Evolutionary conservation across 2,797 vertebrate genomes (phyloP), one percentile per base, ranked within the genome.

Genomic region (Eulemur albifrons): DNA sequence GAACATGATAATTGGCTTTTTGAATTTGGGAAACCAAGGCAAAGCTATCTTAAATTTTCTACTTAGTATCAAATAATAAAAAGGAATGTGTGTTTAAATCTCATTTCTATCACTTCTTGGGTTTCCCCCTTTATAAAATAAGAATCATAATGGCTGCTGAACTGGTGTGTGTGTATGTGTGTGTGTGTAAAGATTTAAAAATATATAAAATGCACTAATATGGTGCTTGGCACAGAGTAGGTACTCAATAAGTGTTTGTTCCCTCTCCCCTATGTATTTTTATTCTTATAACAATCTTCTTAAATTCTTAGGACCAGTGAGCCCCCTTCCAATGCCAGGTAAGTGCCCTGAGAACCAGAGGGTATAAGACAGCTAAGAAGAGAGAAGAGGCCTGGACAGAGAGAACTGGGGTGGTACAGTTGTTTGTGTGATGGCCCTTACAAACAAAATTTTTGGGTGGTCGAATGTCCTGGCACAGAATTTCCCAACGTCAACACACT

Each of bases 61-160:
- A 61, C 20, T 67, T 72, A 67, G 25, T 45, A n/a, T 35, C 25
- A n/a, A 83, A 83, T 87, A 76, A 40, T 54, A 82, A 95, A 86
- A 86, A 88, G 7, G 14, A 89, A 48, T 4, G 12, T 4, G 13
- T 63, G 25, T 79, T 80, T 50, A 81, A 73, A 88, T 70, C 38
- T 88, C 48, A 48, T 70, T 84, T 88, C n/a, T 35, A n/a, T 43
- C 23, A 69, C 2, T 85, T 59, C 27, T 75, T 89, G 35, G 4
- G 40, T 67, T 94, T 89, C 32, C 7, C 63, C 75, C 18, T 75
- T 48, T 90, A 20, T 80, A 83, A 95, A 91, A 23, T 93, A 82
- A 72, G 65, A 92, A 80, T 96, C 2, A 75, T 52, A 23, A 72
- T 87, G 30, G 13, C 27, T 91, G 10, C 25, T 18, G 23, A 91